phyloP scores from a whole-genome alignment of 2,113 vertebrate species.

The Mastomys coucha region DNA sequence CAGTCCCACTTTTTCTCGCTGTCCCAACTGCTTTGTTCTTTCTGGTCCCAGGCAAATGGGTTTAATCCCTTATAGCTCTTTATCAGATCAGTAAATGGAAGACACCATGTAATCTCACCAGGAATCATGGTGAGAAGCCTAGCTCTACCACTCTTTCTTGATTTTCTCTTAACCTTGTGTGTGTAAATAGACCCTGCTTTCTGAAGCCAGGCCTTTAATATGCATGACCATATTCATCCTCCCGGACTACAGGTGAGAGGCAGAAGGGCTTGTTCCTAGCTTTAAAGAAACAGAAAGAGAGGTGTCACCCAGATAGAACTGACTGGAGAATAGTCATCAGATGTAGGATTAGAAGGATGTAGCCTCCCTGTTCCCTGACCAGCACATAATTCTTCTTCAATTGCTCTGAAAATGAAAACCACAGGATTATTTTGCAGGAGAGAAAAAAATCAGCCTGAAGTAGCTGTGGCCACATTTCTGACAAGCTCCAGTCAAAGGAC shows the following conservation, averaged over 20 bases:
- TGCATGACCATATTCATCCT: neutral
- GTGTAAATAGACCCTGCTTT: neutral
- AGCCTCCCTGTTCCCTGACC: constrained; percentile 38
- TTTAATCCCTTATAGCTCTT: neutral
- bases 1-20: neutral
- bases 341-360: constrained; percentile 35
- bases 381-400: constrained; percentile 59
- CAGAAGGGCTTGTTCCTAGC: neutral
- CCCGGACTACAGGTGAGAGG: neutral
- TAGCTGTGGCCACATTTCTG: constrained; percentile 27
- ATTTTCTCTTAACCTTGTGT: constrained; percentile 14
- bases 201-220: neutral
- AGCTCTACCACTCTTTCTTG: neutral
- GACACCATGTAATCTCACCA: too few species aligned
- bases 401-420: constrained; percentile 74
- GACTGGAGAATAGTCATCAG: neutral
- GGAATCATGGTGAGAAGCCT: neutral
- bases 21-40: neutral
- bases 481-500: constrained; percentile 67
- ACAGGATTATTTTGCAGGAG: constrained; percentile 64
- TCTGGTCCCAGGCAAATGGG: neutral
- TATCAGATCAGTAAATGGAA: neutral
- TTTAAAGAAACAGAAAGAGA: constrained; percentile 56
- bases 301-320: constrained; percentile 7
- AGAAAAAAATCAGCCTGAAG: constrained; percentile 35